Evolutionary conservation across 2,113 vertebrate genomes (phyloP).

Genomic region (Mesembrinibis cayennensis): DNA sequence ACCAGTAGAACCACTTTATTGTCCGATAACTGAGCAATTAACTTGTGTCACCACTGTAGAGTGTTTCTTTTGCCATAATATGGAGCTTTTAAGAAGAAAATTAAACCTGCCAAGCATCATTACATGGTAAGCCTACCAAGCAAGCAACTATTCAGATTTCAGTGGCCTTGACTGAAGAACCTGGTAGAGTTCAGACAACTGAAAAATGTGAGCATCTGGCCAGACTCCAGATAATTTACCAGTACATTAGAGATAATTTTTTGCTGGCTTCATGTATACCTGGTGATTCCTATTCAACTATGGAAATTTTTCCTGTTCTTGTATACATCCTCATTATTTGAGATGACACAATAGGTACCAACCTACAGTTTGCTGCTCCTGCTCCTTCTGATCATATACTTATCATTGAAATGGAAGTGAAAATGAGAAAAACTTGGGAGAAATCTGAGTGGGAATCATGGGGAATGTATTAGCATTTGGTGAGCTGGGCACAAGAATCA

Average conservation of each 20-base stretch:
- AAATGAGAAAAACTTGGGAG: background rate
- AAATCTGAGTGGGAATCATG: background rate
- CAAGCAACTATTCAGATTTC: background rate
- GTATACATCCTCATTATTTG: background rate
- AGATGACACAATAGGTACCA: background rate
- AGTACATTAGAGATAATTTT: background rate
- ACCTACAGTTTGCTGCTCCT: background rate
- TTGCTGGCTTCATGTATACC: background rate
- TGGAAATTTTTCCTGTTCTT: background rate
- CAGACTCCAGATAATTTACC: background rate
- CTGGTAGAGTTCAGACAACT: background rate
- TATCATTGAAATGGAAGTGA: background rate
- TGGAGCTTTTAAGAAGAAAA: constrained; percentile 37
- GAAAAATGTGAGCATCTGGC: background rate
- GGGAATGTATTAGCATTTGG: background rate
- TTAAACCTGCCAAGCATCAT: constrained; percentile 21
- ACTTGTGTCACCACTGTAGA: background rate
- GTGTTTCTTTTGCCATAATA: background rate
- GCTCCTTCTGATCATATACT: background rate
- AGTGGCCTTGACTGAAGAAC: background rate
- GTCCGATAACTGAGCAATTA: background rate
- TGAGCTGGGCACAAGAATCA: background rate
- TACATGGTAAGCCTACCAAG: background rate
- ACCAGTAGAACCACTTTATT: background rate
- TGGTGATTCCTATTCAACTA: background rate